phyloP scores from a whole-genome alignment of 2,113 vertebrate species.

The Hippopotamus amphibius region DNA sequence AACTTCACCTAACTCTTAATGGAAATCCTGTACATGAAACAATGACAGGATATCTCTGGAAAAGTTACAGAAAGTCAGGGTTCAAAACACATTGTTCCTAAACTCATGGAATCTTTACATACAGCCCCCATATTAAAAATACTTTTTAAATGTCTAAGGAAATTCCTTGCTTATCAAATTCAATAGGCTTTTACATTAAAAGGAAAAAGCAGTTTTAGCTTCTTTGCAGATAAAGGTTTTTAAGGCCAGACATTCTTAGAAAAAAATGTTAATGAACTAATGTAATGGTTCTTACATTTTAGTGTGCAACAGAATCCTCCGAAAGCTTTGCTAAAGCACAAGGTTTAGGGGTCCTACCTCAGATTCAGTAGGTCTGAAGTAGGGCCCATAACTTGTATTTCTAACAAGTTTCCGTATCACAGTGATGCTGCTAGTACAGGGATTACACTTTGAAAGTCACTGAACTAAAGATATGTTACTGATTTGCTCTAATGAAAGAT shows the following conservation, averaged over 20 bases:
- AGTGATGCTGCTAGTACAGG: background rate
- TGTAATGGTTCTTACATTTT: background rate
- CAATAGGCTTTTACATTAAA: constrained; percentile 38
- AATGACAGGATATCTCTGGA: constrained; percentile 72
- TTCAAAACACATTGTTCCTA: constrained; percentile 60
- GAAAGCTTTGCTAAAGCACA: background rate
- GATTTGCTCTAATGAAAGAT: background rate
- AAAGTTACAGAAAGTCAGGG: constrained; percentile 21
- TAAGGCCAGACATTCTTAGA: background rate
- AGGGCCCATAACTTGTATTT: background rate
- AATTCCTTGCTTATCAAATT: constrained; percentile 72
- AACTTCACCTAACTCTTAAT: background rate
- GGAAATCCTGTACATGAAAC: constrained; percentile 49
- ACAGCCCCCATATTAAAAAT: background rate
- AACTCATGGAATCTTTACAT: constrained; percentile 49
- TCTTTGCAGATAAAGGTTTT: background rate
- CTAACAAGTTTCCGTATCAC: background rate
- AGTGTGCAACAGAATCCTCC: background rate
- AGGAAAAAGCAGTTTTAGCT: constrained; percentile 27
- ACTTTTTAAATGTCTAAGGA: constrained; percentile 61
- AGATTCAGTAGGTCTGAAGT: background rate
- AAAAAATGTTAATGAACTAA: background rate
- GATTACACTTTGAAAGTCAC: background rate
- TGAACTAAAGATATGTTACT: background rate
- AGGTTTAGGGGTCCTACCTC: background rate